These are phyloP conservation scores for Zalophus californianus DNA, from an alignment of 2,797 vertebrate species.

Conservation along the genomic window DNA sequence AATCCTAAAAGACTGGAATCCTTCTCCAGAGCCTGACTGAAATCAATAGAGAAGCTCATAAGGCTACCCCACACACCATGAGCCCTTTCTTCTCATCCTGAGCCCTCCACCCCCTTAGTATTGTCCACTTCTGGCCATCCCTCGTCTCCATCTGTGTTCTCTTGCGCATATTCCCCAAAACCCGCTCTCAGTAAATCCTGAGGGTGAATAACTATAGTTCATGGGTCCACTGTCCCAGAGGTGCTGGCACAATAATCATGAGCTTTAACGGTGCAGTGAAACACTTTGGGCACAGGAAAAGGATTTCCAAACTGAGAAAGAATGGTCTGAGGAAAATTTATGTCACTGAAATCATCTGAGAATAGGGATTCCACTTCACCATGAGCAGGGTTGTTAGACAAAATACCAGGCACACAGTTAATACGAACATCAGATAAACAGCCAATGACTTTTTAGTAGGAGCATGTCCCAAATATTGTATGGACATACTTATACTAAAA, in stretches of 20 bases:
- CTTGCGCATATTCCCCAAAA: background rate
- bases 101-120: background rate
- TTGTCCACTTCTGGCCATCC: background rate
- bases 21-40: background rate
- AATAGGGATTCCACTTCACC: background rate
- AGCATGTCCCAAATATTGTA: background rate
- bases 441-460: background rate
- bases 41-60: background rate
- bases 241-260: background rate
- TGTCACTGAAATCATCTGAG: background rate
- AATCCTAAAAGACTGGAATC: background rate
- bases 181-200: background rate
- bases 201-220: background rate
- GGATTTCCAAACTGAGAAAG: background rate
- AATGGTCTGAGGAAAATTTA: background rate
- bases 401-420: background rate
- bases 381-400: background rate
- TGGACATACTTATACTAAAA: background rate
- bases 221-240: background rate
- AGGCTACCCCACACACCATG: accelerated
- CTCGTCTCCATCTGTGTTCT: background rate
- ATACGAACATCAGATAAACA: background rate
- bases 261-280: background rate
- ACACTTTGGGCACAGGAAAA: background rate
- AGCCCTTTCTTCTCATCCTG: background rate